Base-by-base conservation (phyloP, 2,113 vertebrate species). In the Ammodytes dubius region DNA sequence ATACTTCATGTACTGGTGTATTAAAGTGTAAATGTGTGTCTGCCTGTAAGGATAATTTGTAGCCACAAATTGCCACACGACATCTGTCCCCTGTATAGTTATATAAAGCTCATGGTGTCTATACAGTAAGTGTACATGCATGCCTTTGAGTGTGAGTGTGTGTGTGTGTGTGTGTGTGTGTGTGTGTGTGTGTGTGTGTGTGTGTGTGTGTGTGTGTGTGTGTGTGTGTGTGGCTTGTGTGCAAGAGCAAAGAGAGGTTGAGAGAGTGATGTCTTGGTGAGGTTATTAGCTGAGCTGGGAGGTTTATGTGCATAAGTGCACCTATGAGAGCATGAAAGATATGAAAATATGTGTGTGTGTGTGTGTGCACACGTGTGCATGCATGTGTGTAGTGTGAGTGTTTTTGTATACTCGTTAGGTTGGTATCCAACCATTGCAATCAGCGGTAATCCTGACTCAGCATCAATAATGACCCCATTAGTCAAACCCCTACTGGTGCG, bases 381-480 rank as follows among this genome's bases (percentile, higher is more conserved):
- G 35, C 14, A 7, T 56, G 52, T 58, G 76, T 78, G 61, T 40
- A 54, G 69, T 64, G 77, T 27, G 27, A 27, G 27, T 80, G 66
- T 79, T 52, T 84, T 64, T 88, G 61, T 70, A 58, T 68, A 82
- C 88, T 94, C 88, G 80, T 92, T 90, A 91, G 82, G 74, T 90
- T 3, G 89, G 86, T 86, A 89, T 90, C 90, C 91, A 90, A 84
- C 89, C 89, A 86, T 78, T 50, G 85, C 90, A 92, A 91, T 94
- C 92, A 94, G 92, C 86, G 27, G 89, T 90, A 92, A 85, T 89
- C 90, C 92, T 93, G 93, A 94, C 90, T 94, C 91, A 94, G 93
- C 93, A 93, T 91, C 89, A 92, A 91, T 94, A 93, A 93, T 90
- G 92, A 93, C 92, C 90, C 89, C 92, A 93, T 94, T 94, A 94